Evolutionary conservation across 2,797 vertebrate genomes (phyloP).

Genomic region (Helicolenus hilgendorfi): DNA sequence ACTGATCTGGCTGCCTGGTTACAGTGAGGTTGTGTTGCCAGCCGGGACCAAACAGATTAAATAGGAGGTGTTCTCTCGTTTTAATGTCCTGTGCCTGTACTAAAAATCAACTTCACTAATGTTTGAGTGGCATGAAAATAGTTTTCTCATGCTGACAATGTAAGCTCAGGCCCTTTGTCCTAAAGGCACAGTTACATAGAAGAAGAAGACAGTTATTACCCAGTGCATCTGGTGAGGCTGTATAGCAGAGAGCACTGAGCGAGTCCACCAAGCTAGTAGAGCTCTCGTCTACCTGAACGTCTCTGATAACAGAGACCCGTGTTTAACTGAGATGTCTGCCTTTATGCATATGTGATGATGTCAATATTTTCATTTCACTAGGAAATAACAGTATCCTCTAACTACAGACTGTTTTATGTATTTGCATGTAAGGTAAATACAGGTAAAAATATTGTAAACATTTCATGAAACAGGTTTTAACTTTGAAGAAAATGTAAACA

Average conservation of each 20-base stretch:
- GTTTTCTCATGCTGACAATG: conserved; percentile 72
- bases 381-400: background rate
- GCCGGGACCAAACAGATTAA: conserved; percentile 69
- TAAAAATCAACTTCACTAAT: conserved; percentile 65
- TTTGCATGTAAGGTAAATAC: background rate
- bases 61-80: conserved; percentile 69
- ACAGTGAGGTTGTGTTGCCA: conserved; percentile 76
- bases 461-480: background rate
- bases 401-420: background rate
- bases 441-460: background rate
- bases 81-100: conserved; percentile 70
- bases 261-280: conserved; percentile 18
- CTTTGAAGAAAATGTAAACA: background rate
- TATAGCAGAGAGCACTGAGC: conserved; percentile 39
- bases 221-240: conserved; percentile 76
- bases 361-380: background rate
- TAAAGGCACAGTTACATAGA: conserved; percentile 70
- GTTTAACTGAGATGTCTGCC: conserved; percentile 22
- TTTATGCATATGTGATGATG: background rate
- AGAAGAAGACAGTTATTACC: conserved; percentile 73
- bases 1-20: conserved; percentile 73
- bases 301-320: conserved; percentile 18
- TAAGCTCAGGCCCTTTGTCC: conserved; percentile 47
- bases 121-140: conserved; percentile 65
- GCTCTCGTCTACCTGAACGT: conserved; percentile 31